Conservation (phyloP, 2,888 invertebrate species). For the Pristionchus entomophagus region DNA sequence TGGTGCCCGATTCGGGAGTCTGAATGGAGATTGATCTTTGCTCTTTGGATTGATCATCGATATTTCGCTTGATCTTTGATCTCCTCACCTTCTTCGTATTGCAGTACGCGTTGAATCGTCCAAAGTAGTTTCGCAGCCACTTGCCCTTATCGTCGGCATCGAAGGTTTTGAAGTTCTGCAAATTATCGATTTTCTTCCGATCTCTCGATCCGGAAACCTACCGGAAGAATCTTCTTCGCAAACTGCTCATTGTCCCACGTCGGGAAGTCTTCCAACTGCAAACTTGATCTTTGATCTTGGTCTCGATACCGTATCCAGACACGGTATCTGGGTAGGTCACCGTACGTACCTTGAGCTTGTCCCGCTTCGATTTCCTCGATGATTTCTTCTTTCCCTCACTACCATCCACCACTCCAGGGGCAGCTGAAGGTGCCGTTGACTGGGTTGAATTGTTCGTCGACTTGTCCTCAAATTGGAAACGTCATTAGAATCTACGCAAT, state of each 20-base stretch:
- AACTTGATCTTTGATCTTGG: neutral
- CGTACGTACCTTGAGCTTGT: neutral
- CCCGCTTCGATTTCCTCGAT: neutral
- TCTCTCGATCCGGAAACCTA: neutral
- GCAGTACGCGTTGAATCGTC: constrained; percentile 13
- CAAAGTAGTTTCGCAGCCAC: neutral
- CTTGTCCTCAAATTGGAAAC: neutral
- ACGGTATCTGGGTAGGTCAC: too few relatives aligned
- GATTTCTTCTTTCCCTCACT: constrained; percentile 13
- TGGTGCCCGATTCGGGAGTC: neutral
- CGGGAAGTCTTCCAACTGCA: neutral
- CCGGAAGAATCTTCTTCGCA: neutral
- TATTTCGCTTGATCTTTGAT: neutral
- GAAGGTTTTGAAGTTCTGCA: neutral
- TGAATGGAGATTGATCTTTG: neutral
- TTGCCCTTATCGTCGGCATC: neutral
- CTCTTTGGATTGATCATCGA: neutral
- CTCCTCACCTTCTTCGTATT: neutral
- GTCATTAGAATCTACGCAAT: neutral
- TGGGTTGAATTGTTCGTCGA: neutral
- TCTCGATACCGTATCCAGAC: too few relatives aligned
- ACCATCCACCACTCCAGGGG: neutral
- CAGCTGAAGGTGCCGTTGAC: neutral
- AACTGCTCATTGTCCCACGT: constrained; percentile 5
- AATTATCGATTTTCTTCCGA: neutral